A percentile compares a stretch with the other conserved stretches of the same genome.
Conservation (phyloP, 2,113 vertebrate genomes). For the Cathartes aura region DNA sequence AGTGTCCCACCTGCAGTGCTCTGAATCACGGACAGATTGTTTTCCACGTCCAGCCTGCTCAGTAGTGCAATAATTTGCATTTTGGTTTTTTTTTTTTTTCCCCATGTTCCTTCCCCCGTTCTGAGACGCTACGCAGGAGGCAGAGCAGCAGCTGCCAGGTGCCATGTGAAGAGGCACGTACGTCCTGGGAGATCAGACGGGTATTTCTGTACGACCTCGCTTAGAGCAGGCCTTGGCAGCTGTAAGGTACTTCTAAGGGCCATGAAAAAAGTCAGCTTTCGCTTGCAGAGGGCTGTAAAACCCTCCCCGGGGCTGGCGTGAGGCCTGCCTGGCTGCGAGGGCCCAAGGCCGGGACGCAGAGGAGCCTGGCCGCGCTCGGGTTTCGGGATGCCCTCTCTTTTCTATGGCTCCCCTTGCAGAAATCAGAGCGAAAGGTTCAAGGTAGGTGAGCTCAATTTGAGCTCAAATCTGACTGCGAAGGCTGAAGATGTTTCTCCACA, state of each 20-base stretch:
- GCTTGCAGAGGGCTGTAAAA: not conserved
- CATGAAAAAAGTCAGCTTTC: not conserved
- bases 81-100: not conserved
- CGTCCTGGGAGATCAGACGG: fast-evolving
- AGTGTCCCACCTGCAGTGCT: not conserved
- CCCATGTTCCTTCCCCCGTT: not conserved
- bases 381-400: not conserved
- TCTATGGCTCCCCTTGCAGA: not conserved
- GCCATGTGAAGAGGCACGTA: fast-evolving
- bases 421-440: not conserved
- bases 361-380: fast-evolving
- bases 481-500: not conserved
- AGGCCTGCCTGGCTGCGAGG: not conserved
- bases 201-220: not conserved
- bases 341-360: not conserved
- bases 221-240: not conserved
- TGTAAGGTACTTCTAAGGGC: not conserved
- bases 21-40: not conserved
- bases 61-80: not conserved
- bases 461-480: fast-evolving
- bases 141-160: not conserved
- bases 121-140: fast-evolving
- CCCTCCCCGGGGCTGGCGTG: too few species aligned
- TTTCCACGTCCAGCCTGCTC: not conserved
- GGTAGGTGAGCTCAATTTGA: not conserved